Conservation (phyloP, 2,888 invertebrate species). For the Drosophila percnosoma region DNA sequence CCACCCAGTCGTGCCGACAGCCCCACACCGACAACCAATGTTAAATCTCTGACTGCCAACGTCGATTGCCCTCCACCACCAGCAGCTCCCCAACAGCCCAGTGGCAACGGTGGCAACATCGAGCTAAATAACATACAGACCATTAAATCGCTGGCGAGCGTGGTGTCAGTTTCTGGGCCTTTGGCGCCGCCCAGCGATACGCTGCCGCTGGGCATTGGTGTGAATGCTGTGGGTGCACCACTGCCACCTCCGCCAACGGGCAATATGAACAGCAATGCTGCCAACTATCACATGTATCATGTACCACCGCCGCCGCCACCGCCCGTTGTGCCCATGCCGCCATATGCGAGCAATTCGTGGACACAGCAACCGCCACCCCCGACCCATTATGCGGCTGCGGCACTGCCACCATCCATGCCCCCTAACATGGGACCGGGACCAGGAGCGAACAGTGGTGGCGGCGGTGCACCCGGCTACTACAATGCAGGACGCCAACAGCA, state of each 20-base stretch:
- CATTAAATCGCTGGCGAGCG: constrained; percentile 80
- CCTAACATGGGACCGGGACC: constrained; percentile 49
- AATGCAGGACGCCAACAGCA: constrained; percentile 60
- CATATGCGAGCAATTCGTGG: constrained; percentile 62
- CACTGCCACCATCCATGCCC: constrained; percentile 61
- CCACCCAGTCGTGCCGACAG: constrained; percentile 88
- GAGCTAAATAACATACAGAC: constrained; percentile 81
- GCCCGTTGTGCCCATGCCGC: constrained; percentile 61
- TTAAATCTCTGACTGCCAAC: constrained; percentile 37
- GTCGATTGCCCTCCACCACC: constrained; percentile 25
- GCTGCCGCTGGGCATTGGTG: constrained; percentile 48
- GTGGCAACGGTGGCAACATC: constrained; percentile 44
- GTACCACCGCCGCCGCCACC: constrained; percentile 80
- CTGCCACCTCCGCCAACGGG: constrained; percentile 43
- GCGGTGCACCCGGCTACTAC: constrained; percentile 48
- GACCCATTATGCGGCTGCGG: constrained; percentile 54
- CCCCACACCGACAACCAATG: constrained; percentile 71
- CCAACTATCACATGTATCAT: constrained; percentile 70
- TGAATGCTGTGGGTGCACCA: constrained; percentile 19
- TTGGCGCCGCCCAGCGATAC: constrained; percentile 42
- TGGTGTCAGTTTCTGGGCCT: constrained; percentile 51
- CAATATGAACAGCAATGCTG: constrained; percentile 46
- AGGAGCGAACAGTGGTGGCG: constrained; percentile 32
- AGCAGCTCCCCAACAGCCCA: constrained; percentile 16
- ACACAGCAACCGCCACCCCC: constrained; percentile 60